These are phyloP conservation scores for Triops cancriformis DNA, from an alignment of 1,140 invertebrate species.

Conservation along the genomic window DNA sequence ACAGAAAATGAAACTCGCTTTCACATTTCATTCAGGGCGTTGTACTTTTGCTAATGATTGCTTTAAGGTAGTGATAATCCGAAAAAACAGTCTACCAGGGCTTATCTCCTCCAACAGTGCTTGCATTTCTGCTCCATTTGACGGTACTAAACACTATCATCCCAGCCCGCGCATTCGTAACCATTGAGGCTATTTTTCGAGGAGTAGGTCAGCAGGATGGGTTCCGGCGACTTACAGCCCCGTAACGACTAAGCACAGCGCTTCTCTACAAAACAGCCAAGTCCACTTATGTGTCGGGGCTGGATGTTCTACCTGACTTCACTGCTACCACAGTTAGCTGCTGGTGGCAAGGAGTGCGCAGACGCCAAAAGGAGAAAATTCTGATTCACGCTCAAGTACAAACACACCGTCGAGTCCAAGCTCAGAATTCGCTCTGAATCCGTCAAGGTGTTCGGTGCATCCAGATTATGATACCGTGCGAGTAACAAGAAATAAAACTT, in stretches of 20 bases:
- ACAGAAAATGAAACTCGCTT: background rate
- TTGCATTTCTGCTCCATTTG: conserved; percentile 3
- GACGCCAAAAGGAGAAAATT: background rate
- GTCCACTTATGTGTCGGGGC: background rate
- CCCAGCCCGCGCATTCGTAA: background rate
- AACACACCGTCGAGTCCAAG: background rate
- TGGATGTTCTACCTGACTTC: background rate
- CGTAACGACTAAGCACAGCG: background rate
- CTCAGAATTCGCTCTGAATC: background rate
- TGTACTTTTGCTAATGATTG: background rate
- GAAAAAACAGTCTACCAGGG: background rate
- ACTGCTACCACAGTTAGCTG: background rate
- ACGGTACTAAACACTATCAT: background rate
- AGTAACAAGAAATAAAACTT: too few relatives aligned
- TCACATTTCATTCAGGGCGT: background rate
- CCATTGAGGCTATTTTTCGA: background rate
- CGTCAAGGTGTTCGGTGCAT: background rate
- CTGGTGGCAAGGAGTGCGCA: background rate
- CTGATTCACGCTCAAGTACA: conserved; percentile 13
- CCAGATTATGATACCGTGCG: background rate
- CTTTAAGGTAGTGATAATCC: background rate
- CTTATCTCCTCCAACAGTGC: background rate
- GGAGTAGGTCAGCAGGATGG: conserved; percentile 3
- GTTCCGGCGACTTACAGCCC: background rate
- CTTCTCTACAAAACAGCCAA: background rate